Evolutionary conservation across 2,797 vertebrate species (phyloP).

Genomic region (Oryzias sinensis): DNA sequence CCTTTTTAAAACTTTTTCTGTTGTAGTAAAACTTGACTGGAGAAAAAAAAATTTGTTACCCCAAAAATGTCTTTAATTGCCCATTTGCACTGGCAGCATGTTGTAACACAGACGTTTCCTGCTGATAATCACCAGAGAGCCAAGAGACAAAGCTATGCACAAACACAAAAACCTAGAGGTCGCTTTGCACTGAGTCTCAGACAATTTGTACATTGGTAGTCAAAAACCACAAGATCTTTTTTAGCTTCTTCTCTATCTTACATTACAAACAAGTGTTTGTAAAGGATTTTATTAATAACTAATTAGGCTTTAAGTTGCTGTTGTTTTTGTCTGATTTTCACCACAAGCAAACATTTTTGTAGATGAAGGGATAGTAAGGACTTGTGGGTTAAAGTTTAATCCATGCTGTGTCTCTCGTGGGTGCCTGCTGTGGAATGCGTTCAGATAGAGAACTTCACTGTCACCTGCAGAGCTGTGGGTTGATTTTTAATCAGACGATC

Average conservation of each 20-base stretch:
- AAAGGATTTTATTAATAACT: not conserved
- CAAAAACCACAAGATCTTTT: not conserved
- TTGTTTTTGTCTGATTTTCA: conserved; percentile 5
- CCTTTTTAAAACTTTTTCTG: conserved; percentile 3
- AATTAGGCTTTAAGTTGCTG: not conserved
- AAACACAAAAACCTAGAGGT: conserved; percentile 38
- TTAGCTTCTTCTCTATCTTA: too few species aligned
- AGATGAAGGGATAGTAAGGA: conserved; percentile 27
- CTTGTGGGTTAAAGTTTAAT: conserved; percentile 66
- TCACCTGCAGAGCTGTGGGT: conserved; percentile 46
- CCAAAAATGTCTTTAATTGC: conserved; percentile 28
- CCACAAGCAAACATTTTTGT: conserved; percentile 7
- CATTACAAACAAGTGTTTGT: not conserved
- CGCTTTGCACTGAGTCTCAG: conserved; percentile 28
- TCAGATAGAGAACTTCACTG: conserved; percentile 32
- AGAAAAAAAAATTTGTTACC: conserved; percentile 18
- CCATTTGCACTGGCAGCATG: conserved; percentile 63
- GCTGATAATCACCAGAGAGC: conserved; percentile 54
- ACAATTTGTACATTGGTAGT: conserved; percentile 11
- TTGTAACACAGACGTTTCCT: conserved; percentile 68
- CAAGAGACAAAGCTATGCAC: conserved; percentile 22
- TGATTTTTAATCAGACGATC: conserved; percentile 61
- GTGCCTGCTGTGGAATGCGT: conserved; percentile 52
- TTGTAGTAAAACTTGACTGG: conserved; percentile 43
- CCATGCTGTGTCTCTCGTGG: conserved; percentile 45